Evolutionary conservation across 2,888 invertebrate species (phyloP).

Genomic region (Aspidiotus rigidus): DNA sequence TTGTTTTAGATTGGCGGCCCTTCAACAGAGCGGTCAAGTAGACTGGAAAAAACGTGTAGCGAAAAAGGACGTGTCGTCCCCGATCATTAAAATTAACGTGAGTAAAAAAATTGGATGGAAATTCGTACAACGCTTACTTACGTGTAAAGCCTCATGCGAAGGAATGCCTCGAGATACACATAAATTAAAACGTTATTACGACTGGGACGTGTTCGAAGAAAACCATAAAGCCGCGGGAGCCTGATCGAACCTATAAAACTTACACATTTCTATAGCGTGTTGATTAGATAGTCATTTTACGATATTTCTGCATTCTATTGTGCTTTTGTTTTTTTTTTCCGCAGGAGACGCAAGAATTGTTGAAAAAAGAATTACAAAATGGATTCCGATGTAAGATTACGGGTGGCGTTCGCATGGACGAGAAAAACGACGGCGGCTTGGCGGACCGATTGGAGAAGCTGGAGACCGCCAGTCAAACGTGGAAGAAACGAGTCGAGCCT

Average conservation of each 20-base stretch:
- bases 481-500: slow-evolving; percentile 59
- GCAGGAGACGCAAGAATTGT: slow-evolving; percentile 35
- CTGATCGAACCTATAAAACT: too few relatives aligned
- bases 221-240: too few relatives aligned
- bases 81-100: slow-evolving; percentile 22
- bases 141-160: not conserved
- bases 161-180: too few relatives aligned
- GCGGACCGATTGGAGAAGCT: slow-evolving; percentile 60
- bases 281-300: not conserved
- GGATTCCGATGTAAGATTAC: slow-evolving; percentile 14
- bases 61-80: slow-evolving; percentile 46
- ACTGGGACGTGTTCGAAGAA: too few relatives aligned
- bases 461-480: slow-evolving; percentile 58
- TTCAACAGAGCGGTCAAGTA: slow-evolving; percentile 79
- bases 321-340: not conserved
- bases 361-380: slow-evolving; percentile 34
- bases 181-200: too few relatives aligned
- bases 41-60: slow-evolving; percentile 76
- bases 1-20: slow-evolving; percentile 57
- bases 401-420: slow-evolving; percentile 13
- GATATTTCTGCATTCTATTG: not conserved
- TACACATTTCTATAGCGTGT: too few relatives aligned
- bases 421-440: slow-evolving; percentile 44
- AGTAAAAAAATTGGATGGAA: not conserved
- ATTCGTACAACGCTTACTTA: too few relatives aligned